These are phyloP conservation scores for Agrotis segetum DNA, from an alignment of 2,888 invertebrate genomes.

Conservation along the genomic window DNA sequence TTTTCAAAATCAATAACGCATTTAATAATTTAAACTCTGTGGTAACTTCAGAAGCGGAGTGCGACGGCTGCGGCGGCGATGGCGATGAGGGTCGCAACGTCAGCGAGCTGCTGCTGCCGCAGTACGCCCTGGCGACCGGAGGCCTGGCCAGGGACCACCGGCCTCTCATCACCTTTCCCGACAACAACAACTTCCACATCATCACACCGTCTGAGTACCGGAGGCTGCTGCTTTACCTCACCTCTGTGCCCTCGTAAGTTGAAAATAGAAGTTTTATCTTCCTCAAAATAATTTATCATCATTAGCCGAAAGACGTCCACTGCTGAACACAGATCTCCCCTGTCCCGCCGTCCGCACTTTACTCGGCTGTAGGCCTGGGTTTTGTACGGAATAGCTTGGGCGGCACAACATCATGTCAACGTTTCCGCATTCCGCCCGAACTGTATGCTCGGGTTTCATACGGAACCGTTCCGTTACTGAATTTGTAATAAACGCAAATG, in stretches of 20 bases:
- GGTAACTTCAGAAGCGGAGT: slow-evolving; percentile 87
- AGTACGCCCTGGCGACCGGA: slow-evolving; percentile 97
- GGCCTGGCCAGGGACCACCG: slow-evolving; percentile 98
- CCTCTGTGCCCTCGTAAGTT: slow-evolving; percentile 98
- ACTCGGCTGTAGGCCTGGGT: too few species aligned
- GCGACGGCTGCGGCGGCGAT: slow-evolving; percentile 89
- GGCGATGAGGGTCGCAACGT: slow-evolving; percentile 94
- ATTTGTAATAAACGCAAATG: too few species aligned
- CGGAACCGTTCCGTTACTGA: too few species aligned
- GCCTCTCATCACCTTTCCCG: slow-evolving; percentile 98
- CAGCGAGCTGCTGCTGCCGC: slow-evolving; percentile 96
- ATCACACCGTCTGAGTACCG: slow-evolving; percentile 97
- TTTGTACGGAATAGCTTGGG: too few species aligned
- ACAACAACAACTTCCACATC: slow-evolving; percentile 96
- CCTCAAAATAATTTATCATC: too few species aligned
- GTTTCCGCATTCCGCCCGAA: too few species aligned
- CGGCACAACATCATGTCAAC: too few species aligned
- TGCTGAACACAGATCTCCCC: too few species aligned
- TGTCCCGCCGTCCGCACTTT: too few species aligned
- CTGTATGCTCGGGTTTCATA: too few species aligned
- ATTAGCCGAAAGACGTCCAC: too few species aligned
- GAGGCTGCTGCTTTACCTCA: slow-evolving; percentile 97
- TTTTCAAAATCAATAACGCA: neutral
- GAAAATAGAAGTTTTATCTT: neutral
- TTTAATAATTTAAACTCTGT: neutral